Evolutionary conservation across 2,113 vertebrate species (phyloP).

Genomic region (Equus quagga): DNA sequence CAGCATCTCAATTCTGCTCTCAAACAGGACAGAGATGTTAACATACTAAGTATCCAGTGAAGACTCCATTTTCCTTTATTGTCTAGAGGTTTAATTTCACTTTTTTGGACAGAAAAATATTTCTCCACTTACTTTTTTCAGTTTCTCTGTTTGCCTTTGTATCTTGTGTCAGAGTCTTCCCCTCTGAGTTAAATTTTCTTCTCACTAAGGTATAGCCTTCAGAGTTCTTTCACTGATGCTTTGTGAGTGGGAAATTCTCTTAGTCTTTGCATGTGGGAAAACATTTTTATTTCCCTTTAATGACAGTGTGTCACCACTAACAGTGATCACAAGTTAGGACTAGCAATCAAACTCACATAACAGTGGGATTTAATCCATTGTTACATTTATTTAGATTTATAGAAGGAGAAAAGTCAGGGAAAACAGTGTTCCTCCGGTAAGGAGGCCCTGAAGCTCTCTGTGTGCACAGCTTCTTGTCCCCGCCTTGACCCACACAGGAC

Average conservation of each 20-base stretch:
- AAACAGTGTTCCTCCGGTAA: not conserved
- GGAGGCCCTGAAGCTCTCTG: not conserved
- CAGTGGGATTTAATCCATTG: not conserved
- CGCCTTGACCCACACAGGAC: not conserved
- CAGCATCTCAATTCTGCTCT: not conserved
- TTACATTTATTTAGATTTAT: not conserved
- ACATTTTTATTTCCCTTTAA: not conserved
- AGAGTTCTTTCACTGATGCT: not conserved
- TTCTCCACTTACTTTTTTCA: not conserved
- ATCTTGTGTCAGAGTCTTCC: not conserved
- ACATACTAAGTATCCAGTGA: not conserved
- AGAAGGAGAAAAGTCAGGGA: not conserved
- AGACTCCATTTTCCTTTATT: not conserved
- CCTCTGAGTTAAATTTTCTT: not conserved
- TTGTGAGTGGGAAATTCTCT: not conserved
- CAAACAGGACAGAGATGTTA: not conserved
- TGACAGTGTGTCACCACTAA: not conserved
- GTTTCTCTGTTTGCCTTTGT: not conserved
- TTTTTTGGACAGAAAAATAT: not conserved
- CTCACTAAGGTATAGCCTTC: not conserved
- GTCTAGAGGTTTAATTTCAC: not conserved
- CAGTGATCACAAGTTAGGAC: slow-evolving; percentile 9
- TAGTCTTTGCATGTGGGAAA: not conserved
- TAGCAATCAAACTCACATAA: not conserved
- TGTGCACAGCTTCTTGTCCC: not conserved